Evolutionary conservation across 2,888 invertebrate genomes (phyloP), one percentile per base, ranked within the genome.

Genomic region (Margaritifera margaritifera): DNA sequence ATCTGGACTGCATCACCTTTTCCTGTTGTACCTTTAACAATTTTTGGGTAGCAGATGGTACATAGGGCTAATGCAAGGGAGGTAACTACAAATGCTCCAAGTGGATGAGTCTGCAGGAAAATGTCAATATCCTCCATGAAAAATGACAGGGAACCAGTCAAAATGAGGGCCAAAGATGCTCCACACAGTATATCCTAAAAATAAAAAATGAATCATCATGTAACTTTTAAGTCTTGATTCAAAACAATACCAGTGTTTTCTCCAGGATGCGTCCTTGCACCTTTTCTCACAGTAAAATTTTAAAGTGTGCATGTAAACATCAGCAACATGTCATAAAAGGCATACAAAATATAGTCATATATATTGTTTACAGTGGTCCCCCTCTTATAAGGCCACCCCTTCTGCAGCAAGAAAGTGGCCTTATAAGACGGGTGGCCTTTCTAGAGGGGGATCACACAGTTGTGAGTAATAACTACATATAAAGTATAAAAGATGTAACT

Each of bases 181-280:
- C 86, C 86, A 56, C 71, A 78, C 11, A 84, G 19, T 2, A 86
- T 66, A 73, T 86, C 86, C 86, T 86, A 79, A 54, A 82, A 80
- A 24, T 52, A 53, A 31, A 62, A 27, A 69, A 55, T 50, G 8
- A 1, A 2, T 42, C n/a, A 25, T 19, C n/a, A 25, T 24, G 20
- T 53, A 58, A 20, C 51, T 42, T 22, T 22, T 0, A 63, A 11
- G 19, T 60, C 20, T 27, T n/a, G n/a, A 31, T 15, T 6, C 11
- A n/a, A 25, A 31, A 24, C 27, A 50, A 50, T 18, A 22, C 15
- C 1, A 22, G 42, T 65, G 15, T 0, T 5, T 31, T 31, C 11
- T 42, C 42, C 42, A 42, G 8, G 11, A 42, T 42, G 42, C 11
- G 11, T 42, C 42, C 11, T 42, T 42, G 11, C 42, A 42, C 31